Evolutionary conservation across 2,888 invertebrate genomes (phyloP), one percentile per base, ranked within the genome.

Genomic region (Conus canariensis): DNA sequence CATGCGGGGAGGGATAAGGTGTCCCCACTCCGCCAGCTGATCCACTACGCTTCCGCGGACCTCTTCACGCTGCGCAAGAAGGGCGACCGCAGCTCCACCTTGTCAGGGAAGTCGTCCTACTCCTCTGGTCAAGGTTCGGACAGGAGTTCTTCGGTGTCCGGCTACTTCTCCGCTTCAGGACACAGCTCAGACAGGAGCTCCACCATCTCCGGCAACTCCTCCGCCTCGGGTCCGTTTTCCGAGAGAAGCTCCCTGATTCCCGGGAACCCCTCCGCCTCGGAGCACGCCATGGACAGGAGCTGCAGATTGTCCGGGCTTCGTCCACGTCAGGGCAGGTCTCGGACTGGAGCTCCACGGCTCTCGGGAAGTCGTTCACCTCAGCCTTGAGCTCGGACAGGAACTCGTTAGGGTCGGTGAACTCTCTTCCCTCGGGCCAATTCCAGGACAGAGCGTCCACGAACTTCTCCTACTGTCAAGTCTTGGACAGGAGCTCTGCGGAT

Each of bases 1-100:
- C 89, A 70, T 14, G n/a, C 25, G 9, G 85, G 83, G 10, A 6
- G 64, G 45, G 85, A 89, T 7, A 89, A 85, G 74, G 89, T 85
- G 74, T 89, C 89, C n/a, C 85, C 89, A 9, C 85, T 89, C 85
- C 85, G 89, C 58, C 89, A 89, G 89, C 89, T 89, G 30, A 74
- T 89, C 59, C 89, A 85, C 74, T 89, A 89, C 89, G 89, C 89
- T 4, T 85, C 85, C 59, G 89, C 85, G 12, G 89, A 89, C 74
- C 56, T 89, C 85, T 85, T 89, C 70, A 89, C 89, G 30, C 70
- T 85, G 22, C 89, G 89, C 30, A 89, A 85, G 30, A 80, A 80
- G 30, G 77, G 77, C 14, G 77, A 80, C 30, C 77, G 77, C 77
- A 30, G 30, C 30, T 80, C 77, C 77, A 80, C 77, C 77, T 10